Base-by-base conservation (phyloP, 37 sponge, comb jelly and placozoan species). In the Tethya wilhelma region DNA sequence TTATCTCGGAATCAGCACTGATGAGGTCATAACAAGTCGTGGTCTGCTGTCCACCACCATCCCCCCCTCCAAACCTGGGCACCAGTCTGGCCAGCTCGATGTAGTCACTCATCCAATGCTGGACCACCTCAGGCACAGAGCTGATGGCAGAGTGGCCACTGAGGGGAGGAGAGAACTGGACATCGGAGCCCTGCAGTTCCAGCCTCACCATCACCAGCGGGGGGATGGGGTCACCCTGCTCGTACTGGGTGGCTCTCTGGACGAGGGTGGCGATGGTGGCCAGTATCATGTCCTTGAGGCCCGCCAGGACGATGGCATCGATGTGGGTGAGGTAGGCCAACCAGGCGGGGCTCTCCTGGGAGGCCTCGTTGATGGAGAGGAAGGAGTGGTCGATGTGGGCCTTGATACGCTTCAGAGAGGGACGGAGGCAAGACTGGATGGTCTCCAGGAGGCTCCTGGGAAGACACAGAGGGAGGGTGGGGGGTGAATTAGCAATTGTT, bases 311-410 rank as follows among this genome's bases (percentile, higher is more conserved):
- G 19, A 80, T 30, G 57, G 49, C 39, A 44, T 96, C 93, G 0
- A 89, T 55, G 32, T 83, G 59, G 40, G 64, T 22, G 30, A 89
- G 77, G 72, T 75, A 96, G 38, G 69, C 53, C 26, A 28, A 20
- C 96, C 96, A 96, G 1, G 90, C 84, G 14, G 90, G 96, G 31
- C 83, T 80, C 56, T 88, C 89, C 56, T 78, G 82, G 34, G 88
- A 77, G 2, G 85, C 83, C 25, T 95, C 90, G 4, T 75, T 39
- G 59, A 75, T 22, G 28, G 59, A 75, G 42, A 32, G 0, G 75
- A 81, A 59, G 62, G 71, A 70, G 33, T 7, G 42, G 59, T 55
- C 14, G 44, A 60, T 39, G 45, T 81, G 72, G 40, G 49, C 11
- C 6, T 43, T 23, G 69, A 70, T 69, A 22, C 29, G 40, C 43